These are phyloP conservation scores for Drosophila gunungcola DNA, from an alignment of 1,140 invertebrate genomes.

Conservation along the genomic window DNA sequence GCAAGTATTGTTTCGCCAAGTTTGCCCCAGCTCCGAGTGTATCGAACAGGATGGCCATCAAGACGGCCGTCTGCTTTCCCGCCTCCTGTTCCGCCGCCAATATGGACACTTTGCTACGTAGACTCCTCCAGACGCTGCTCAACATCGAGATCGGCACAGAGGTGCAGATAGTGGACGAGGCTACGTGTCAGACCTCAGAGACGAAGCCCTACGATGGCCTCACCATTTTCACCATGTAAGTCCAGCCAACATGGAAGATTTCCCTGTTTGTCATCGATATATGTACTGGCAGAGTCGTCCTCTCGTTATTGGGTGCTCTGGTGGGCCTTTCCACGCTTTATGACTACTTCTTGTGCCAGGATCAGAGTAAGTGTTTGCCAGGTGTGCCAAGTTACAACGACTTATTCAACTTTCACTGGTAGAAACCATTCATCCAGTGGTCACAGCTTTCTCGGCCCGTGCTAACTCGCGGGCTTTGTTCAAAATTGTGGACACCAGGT, in stretches of 20 bases:
- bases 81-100: conserved; percentile 35
- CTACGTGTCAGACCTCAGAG: conserved; percentile 39
- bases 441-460: conserved; percentile 53
- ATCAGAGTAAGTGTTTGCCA: conserved; percentile 49
- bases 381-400: background rate
- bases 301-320: conserved; percentile 36
- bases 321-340: conserved; percentile 32
- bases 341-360: conserved; percentile 44
- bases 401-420: background rate
- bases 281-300: conserved; percentile 36
- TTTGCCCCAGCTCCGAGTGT: background rate
- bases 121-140: conserved; percentile 27
- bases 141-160: conserved; percentile 10
- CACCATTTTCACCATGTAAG: conserved; percentile 67
- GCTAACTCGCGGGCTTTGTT: conserved; percentile 53
- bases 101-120: conserved; percentile 37
- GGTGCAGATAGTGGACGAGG: conserved; percentile 18
- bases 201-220: conserved; percentile 28
- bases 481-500: conserved; percentile 13
- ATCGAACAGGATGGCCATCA: background rate
- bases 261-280: background rate
- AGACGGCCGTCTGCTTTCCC: conserved; percentile 51
- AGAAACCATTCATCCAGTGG: conserved; percentile 32
- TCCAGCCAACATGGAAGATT: background rate
- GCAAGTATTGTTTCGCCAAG: conserved; percentile 48